Percentiles rank a stretch among this genome's conserved stretches.
Evolutionary conservation across 30 jellyfish, hydroid and myxozoan species (phyloP).

Genomic region (Nemopilema nomurai): DNA sequence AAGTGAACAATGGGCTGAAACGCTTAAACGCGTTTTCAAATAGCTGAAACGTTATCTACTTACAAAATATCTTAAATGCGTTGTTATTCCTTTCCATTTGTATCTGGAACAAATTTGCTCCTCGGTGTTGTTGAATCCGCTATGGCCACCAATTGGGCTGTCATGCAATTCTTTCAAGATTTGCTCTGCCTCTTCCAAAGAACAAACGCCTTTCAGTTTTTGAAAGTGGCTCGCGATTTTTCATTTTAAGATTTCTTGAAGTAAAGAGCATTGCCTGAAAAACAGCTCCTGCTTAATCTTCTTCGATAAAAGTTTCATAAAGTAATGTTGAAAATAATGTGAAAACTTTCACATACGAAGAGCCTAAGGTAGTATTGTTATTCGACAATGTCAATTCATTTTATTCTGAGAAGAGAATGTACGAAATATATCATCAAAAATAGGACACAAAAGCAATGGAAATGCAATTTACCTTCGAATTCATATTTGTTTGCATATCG

Average conservation of each 20-base stretch:
- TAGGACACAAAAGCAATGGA: not conserved
- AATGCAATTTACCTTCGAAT: constrained; percentile 15
- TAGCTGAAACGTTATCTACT: not conserved
- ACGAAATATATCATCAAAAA: not conserved
- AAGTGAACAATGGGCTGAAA: not conserved
- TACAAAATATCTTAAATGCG: constrained; percentile 16
- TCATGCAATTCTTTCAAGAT: constrained; percentile 18
- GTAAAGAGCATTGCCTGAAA: constrained; percentile 1
- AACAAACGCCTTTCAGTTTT: constrained; percentile 19
- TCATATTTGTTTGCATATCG: constrained; percentile 20
- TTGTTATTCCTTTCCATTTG: constrained; percentile 29
- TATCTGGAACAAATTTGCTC: constrained; percentile 9
- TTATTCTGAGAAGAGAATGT: not conserved
- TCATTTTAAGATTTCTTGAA: constrained; percentile 1
- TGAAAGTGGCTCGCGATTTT: constrained; percentile 1
- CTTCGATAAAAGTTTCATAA: not conserved
- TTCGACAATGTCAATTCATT: not conserved
- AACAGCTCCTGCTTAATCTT: not conserved
- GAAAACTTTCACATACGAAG: not conserved
- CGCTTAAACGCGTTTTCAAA: not conserved
- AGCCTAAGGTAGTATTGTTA: not conserved
- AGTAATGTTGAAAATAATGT: not conserved
- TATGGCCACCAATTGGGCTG: constrained; percentile 25
- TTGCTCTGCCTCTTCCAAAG: constrained; percentile 17
- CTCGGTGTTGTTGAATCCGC: constrained; percentile 25